Conservation (phyloP, 1,140 invertebrate genomes). For the Trichonephila inaurata region DNA sequence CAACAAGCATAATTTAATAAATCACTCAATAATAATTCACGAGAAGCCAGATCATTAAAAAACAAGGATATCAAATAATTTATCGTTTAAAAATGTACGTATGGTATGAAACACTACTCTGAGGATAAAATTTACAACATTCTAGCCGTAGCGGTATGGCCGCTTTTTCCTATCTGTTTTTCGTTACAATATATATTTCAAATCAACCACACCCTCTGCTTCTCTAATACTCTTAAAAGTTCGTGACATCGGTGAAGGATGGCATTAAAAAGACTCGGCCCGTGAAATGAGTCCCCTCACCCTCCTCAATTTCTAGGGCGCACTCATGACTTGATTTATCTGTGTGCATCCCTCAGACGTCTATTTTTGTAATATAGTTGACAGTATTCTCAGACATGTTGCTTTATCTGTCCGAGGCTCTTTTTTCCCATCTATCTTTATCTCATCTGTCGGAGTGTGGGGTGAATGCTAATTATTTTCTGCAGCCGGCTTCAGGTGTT, state of each 20-base stretch:
- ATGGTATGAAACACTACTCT: too few species aligned
- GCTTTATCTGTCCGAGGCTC: not conserved
- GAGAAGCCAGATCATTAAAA: too few species aligned
- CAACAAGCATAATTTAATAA: too few species aligned
- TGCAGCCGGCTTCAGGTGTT: constrained; percentile 1
- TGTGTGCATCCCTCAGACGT: not conserved
- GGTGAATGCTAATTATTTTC: constrained; percentile 22
- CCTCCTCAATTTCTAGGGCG: not conserved
- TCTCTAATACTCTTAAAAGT: not conserved
- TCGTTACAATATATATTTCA: not conserved
- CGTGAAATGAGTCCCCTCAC: not conserved
- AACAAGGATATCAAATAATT: too few species aligned
- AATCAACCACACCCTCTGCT: not conserved
- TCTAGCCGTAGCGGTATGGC: not conserved
- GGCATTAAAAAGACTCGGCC: too few species aligned
- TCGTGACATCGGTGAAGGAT: not conserved
- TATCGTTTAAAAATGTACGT: too few species aligned
- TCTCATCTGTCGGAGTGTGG: not conserved
- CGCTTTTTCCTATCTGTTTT: not conserved
- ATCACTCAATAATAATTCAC: too few species aligned
- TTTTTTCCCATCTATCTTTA: not conserved
- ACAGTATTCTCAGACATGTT: not conserved
- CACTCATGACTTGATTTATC: not conserved
- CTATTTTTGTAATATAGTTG: not conserved
- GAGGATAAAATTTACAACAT: too few species aligned